Evolutionary conservation across 2,797 vertebrate species (phyloP), one percentile per base, ranked within the genome.

Genomic region (Ceyx erithaca): DNA sequence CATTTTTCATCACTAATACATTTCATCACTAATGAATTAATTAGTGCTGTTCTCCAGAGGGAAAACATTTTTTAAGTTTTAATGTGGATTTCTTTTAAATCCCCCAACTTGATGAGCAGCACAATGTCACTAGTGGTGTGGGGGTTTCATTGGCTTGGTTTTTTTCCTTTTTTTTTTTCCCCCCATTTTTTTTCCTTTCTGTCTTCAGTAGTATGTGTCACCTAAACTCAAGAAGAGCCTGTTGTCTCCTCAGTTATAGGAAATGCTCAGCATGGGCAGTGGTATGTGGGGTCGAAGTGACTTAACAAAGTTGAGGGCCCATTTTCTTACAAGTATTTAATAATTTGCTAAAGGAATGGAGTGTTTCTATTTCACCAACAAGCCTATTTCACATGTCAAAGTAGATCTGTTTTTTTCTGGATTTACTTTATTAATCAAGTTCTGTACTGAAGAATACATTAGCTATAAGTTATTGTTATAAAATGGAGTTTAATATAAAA

Each of bases 1-100:
- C 21, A 31, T 87, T 84, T 85, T 91, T 84, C 85, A 85, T 91
- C 73, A 71, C 43, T 80, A 85, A 80, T 87, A 85, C 26, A 63
- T 94, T 92, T 82, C 76, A 93, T 88, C 61, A 43, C 84, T 95
- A 95, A 94, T 94, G 80, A 92, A 91, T 92, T 93, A 91, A 94
- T 92, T 93, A 93, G 80, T 22, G 11, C 28, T 84, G 30, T 13
- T 95, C 67, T 89, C 89, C 68, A 86, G 63, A 72, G 85, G 77
- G 55, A 26, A 85, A 94, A 84, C 31, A 63, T 55, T 88, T 87
- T 86, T 70, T 52, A 81, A 73, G 55, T 73, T 89, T 83, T 79
- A 76, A 72, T 88, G 61, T 18, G 5, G 10, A 61, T 94, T 66
- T 92, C 77, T 92, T 81, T 93, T 85, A 95, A 93, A 92, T 84